phyloP scores from a whole-genome alignment of 2,888 invertebrate species.

The Chloroclystis v-ata region DNA sequence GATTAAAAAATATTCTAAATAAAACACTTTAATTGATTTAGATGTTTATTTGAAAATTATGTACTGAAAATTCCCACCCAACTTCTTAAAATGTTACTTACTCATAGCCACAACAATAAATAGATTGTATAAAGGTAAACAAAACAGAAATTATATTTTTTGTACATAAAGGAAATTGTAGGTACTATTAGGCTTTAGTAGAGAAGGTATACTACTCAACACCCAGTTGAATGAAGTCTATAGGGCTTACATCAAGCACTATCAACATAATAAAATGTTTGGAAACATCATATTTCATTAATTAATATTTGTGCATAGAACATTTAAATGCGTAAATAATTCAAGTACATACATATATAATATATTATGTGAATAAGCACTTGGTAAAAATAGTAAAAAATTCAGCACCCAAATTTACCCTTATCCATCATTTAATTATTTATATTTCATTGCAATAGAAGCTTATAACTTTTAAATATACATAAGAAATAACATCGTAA shows the following conservation, averaged over 20 bases:
- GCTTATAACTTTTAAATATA: background rate
- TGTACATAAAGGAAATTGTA: too few relatives aligned
- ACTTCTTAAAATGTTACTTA: slow-evolving; percentile 24
- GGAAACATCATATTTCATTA: too few relatives aligned
- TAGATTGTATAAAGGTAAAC: background rate
- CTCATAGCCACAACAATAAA: slow-evolving; percentile 3
- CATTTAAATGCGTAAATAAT: too few relatives aligned
- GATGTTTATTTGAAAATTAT: slow-evolving; percentile 39
- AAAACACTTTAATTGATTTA: slow-evolving; percentile 19
- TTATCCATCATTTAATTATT: slow-evolving; percentile 31
- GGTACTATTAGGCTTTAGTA: too few relatives aligned
- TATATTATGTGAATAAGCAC: slow-evolving; percentile 28
- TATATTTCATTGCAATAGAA: slow-evolving; percentile 5
- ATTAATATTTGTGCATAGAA: background rate
- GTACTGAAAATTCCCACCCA: slow-evolving; percentile 34
- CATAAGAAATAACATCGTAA: slow-evolving; percentile 3
- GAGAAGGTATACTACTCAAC: too few relatives aligned
- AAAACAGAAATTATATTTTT: background rate
- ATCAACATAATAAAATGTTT: too few relatives aligned
- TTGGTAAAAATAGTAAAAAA: slow-evolving; percentile 25
- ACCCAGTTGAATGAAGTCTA: too few relatives aligned
- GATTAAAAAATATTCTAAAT: slow-evolving; percentile 29
- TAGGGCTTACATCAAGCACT: too few relatives aligned
- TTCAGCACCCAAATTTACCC: slow-evolving; percentile 41
- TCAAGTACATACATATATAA: slow-evolving; percentile 19